phyloP scores from a whole-genome alignment of 1,140 invertebrate genomes.

The Doryteuthis pealeii region DNA sequence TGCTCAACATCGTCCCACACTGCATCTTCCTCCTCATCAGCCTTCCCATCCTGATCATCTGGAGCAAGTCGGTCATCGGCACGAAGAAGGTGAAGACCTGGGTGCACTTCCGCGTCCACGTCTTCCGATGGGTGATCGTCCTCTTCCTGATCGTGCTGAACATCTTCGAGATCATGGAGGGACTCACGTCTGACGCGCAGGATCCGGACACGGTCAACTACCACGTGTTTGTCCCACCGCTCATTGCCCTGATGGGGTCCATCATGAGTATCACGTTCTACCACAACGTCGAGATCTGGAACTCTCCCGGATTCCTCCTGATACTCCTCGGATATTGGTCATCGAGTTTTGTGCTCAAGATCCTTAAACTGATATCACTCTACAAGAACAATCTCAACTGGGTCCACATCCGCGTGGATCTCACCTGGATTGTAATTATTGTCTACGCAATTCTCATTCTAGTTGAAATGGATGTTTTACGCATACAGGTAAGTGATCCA shows the following conservation, averaged over 20 bases:
- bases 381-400: slow-evolving; percentile 39
- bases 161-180: slow-evolving; percentile 47
- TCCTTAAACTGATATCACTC: slow-evolving; percentile 44
- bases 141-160: slow-evolving; percentile 41
- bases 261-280: slow-evolving; percentile 47
- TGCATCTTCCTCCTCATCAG: slow-evolving; percentile 45
- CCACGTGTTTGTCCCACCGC: slow-evolving; percentile 49
- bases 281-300: slow-evolving; percentile 57
- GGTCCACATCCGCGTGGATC: slow-evolving; percentile 45
- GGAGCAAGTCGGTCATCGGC: slow-evolving; percentile 50
- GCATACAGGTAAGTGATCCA: slow-evolving; percentile 40
- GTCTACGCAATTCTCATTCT: slow-evolving; percentile 41
- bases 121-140: slow-evolving; percentile 44
- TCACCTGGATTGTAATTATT: slow-evolving; percentile 43
- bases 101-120: slow-evolving; percentile 52
- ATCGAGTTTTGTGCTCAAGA: slow-evolving; percentile 37
- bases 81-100: slow-evolving; percentile 53
- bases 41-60: slow-evolving; percentile 49
- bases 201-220: slow-evolving; percentile 47
- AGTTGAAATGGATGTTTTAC: slow-evolving; percentile 45
- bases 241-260: slow-evolving; percentile 38
- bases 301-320: slow-evolving; percentile 52
- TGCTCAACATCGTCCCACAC: slow-evolving; percentile 55
- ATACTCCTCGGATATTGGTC: slow-evolving; percentile 50
- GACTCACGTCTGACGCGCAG: slow-evolving; percentile 44